These are phyloP conservation scores for Brachypodius melanocephalos DNA, from an alignment of 2,113 vertebrate species.

Conservation along the genomic window DNA sequence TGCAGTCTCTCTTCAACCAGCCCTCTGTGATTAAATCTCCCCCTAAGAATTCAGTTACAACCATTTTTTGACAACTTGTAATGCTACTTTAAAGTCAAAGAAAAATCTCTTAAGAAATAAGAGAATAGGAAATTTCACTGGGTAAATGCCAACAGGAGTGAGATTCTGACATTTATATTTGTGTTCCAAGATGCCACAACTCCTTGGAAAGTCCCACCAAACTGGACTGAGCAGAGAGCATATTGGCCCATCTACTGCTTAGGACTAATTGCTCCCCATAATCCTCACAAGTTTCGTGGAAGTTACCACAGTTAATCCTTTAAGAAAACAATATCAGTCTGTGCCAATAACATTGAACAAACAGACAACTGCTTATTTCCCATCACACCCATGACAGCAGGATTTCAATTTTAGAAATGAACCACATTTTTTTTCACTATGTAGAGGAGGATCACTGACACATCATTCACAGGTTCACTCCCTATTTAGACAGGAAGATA, in stretches of 20 bases:
- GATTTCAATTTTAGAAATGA: not conserved
- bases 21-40: not conserved
- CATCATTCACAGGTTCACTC: accelerated
- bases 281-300: not conserved
- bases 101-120: not conserved
- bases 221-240: not conserved
- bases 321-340: not conserved
- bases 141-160: not conserved
- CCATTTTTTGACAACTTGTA: not conserved
- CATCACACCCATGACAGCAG: not conserved
- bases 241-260: not conserved
- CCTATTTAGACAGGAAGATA: not conserved
- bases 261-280: not conserved
- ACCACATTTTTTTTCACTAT: not conserved
- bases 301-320: not conserved
- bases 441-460: not conserved
- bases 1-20: not conserved
- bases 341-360: not conserved
- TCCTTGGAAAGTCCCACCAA: not conserved
- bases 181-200: not conserved
- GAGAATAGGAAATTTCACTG: not conserved
- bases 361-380: not conserved
- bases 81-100: not conserved
- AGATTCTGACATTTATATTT: not conserved
- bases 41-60: not conserved